These are phyloP conservation scores for Bactericera cockerelli DNA, from an alignment of 1,140 invertebrate species.

Conservation along the genomic window DNA sequence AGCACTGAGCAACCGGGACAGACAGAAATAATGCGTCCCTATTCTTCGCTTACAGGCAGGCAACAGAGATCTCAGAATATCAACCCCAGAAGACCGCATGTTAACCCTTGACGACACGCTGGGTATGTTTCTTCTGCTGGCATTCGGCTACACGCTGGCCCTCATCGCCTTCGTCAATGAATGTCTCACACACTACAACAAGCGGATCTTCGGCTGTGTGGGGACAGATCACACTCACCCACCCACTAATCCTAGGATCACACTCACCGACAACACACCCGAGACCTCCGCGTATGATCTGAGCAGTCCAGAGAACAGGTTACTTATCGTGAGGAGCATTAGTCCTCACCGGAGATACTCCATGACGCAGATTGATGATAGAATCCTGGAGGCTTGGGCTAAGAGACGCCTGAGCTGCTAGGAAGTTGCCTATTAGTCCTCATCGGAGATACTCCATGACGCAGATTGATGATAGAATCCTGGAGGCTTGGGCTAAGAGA, in stretches of 20 bases:
- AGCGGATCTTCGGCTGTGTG: background rate
- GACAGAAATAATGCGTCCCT: too few species aligned
- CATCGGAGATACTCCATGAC: background rate
- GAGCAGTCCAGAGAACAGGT: background rate
- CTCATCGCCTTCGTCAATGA: conserved; percentile 22
- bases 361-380: background rate
- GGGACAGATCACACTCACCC: background rate
- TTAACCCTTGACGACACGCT: conserved; percentile 55
- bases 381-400: background rate
- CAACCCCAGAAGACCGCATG: conserved; percentile 42
- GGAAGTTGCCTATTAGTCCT: too few species aligned
- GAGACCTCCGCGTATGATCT: background rate
- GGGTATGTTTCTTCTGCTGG: conserved; percentile 58
- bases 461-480: background rate
- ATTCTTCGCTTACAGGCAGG: background rate
- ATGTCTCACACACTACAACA: conserved; percentile 8
- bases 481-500: background rate
- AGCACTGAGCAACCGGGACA: too few species aligned
- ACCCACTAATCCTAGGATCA: background rate
- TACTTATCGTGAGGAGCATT: background rate
- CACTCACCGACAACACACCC: background rate
- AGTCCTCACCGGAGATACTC: background rate
- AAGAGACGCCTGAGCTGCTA: background rate
- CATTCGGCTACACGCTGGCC: conserved; percentile 43
- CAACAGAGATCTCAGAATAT: background rate